These are phyloP conservation scores for Leucoraja erinaceus DNA, from an alignment of 2,113 vertebrate genomes.

Conservation along the genomic window DNA sequence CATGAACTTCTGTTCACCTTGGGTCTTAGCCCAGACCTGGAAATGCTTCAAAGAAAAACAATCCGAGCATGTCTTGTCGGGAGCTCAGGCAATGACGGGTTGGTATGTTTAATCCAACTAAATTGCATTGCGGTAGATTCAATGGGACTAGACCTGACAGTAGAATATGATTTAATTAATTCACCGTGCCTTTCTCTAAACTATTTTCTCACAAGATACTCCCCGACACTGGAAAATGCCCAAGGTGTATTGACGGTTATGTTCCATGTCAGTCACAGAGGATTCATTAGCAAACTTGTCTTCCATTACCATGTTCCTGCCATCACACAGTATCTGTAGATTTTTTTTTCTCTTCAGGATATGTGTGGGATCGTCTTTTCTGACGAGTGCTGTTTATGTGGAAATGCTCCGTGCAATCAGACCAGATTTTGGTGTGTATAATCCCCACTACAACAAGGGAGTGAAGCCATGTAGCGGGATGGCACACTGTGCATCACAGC, in stretches of 20 bases:
- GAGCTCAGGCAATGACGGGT: not conserved
- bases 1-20: not conserved
- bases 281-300: not conserved
- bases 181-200: not conserved
- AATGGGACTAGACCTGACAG: not conserved
- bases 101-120: not conserved
- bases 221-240: not conserved
- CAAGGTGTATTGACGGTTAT: not conserved
- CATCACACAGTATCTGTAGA: not conserved
- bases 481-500: not conserved
- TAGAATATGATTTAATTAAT: not conserved
- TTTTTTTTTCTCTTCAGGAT: not conserved
- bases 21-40: not conserved
- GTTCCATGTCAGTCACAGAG: not conserved
- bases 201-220: not conserved
- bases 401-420: not conserved
- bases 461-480: not conserved
- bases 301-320: not conserved
- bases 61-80: not conserved
- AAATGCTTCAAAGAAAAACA: not conserved
- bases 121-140: not conserved
- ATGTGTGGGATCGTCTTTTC: not conserved
- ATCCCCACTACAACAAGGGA: not conserved
- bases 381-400: not conserved
- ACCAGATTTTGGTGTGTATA: not conserved